These are phyloP conservation scores for Spheniscus humboldti DNA, from an alignment of 2,797 vertebrate species.

Conservation along the genomic window DNA sequence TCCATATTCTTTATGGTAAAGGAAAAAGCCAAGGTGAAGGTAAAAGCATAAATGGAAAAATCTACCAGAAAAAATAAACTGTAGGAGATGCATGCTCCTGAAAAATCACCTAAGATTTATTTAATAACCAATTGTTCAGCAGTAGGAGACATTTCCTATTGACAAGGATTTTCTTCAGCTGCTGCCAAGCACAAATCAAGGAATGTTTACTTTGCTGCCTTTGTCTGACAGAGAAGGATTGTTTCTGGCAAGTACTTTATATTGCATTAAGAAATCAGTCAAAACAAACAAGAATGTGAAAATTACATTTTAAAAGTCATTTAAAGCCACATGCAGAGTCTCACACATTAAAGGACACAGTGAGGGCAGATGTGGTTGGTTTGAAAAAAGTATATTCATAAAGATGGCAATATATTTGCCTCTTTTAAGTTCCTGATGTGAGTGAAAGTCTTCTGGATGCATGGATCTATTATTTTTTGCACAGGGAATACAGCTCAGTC, in stretches of 20 bases:
- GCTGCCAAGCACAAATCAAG: constrained; percentile 34
- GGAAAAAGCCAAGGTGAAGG: neutral
- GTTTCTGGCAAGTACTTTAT: neutral
- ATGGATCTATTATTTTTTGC: neutral
- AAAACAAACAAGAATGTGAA: constrained; percentile 42
- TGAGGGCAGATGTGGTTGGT: neutral
- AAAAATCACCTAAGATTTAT: constrained; percentile 14
- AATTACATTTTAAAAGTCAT: constrained; percentile 23
- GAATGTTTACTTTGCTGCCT: constrained; percentile 21
- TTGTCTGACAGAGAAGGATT: constrained; percentile 12
- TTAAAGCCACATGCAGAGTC: neutral
- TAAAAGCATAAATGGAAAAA: constrained; percentile 4
- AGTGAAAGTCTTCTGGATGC: neutral
- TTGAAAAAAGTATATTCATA: neutral
- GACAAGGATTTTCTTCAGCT: neutral
- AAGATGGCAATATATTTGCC: neutral
- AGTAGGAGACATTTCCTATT: constrained; percentile 33
- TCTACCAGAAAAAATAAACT: neutral
- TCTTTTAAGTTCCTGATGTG: neutral
- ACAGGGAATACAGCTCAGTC: neutral
- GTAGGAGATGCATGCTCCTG: neutral
- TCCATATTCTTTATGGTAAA: neutral
- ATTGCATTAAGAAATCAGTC: neutral
- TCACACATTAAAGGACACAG: neutral
- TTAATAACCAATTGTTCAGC: constrained; percentile 39